These are phyloP conservation scores for Acanthiza pusilla DNA, from an alignment of 2,797 vertebrate species.

Conservation along the genomic window DNA sequence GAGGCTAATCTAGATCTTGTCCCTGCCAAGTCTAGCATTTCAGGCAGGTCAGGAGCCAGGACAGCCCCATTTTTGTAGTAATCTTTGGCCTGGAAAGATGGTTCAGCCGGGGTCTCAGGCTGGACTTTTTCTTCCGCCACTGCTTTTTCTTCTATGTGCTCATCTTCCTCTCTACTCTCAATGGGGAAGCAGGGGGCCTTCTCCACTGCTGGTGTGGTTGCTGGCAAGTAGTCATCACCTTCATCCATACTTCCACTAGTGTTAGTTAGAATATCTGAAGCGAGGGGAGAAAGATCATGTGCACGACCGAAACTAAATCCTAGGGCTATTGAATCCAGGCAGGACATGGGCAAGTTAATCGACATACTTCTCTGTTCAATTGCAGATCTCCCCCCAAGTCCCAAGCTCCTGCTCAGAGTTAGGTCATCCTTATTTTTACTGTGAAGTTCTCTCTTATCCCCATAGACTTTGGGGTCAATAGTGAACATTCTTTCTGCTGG, in stretches of 20 bases:
- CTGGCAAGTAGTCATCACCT: conserved; percentile 91
- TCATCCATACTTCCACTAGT: conserved; percentile 96
- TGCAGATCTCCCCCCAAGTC: conserved; percentile 88
- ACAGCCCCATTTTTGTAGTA: conserved; percentile 88
- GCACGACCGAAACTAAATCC: conserved; percentile 85
- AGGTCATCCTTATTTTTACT: conserved; percentile 91
- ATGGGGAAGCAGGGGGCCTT: conserved; percentile 86
- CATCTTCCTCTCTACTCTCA: conserved; percentile 77
- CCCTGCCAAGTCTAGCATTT: conserved; percentile 95
- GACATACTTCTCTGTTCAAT: conserved; percentile 98
- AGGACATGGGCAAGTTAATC: conserved; percentile 93
- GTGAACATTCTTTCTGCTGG: conserved; percentile 81
- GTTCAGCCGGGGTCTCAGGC: conserved; percentile 77
- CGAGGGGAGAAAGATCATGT: conserved; percentile 90
- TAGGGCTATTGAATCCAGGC: conserved; percentile 83
- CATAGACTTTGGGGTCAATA: conserved; percentile 82
- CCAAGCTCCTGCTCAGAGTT: conserved; percentile 81
- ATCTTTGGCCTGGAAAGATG: conserved; percentile 80
- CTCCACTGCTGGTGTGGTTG: conserved; percentile 88
- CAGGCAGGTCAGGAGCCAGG: conserved; percentile 93
- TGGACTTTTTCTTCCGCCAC: conserved; percentile 68
- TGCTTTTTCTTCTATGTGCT: conserved; percentile 54
- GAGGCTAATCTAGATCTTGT: conserved; percentile 88
- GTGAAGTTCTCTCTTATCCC: conserved; percentile 79
- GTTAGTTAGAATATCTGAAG: conserved; percentile 94